phyloP scores from a whole-genome alignment of 2,888 invertebrate genomes.

The Steromphala cineraria region DNA sequence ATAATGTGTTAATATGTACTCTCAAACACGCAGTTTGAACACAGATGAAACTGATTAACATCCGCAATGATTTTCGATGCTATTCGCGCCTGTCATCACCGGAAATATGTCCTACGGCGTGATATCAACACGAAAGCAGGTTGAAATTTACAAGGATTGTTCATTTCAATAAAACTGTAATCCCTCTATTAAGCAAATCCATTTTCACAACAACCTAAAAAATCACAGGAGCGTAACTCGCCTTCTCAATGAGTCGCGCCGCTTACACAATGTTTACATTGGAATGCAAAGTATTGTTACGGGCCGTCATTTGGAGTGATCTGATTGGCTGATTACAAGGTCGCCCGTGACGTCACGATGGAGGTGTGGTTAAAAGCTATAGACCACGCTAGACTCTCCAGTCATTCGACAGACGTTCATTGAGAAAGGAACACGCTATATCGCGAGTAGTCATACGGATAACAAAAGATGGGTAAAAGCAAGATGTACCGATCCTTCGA shows the following conservation, averaged over 20 bases:
- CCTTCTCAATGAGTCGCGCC: neutral
- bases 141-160: too few species aligned
- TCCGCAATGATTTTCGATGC: too few species aligned
- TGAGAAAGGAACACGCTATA: neutral
- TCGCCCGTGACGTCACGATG: constrained; percentile 26
- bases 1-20: too few species aligned
- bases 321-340: constrained; percentile 25
- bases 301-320: neutral
- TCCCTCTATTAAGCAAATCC: too few species aligned
- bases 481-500: constrained; percentile 32
- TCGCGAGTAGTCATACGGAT: neutral
- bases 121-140: too few species aligned
- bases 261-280: neutral
- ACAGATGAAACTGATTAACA: too few species aligned
- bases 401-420: neutral
- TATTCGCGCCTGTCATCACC: too few species aligned
- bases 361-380: neutral
- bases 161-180: too few species aligned
- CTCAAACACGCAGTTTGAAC: too few species aligned
- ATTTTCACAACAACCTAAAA: too few species aligned
- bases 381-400: neutral
- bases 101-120: too few species aligned
- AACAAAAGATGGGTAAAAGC: constrained; percentile 11
- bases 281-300: neutral
- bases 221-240: neutral